Base-by-base conservation (phyloP, 23 tunicate genomes). In the Pegea sp. region DNA sequence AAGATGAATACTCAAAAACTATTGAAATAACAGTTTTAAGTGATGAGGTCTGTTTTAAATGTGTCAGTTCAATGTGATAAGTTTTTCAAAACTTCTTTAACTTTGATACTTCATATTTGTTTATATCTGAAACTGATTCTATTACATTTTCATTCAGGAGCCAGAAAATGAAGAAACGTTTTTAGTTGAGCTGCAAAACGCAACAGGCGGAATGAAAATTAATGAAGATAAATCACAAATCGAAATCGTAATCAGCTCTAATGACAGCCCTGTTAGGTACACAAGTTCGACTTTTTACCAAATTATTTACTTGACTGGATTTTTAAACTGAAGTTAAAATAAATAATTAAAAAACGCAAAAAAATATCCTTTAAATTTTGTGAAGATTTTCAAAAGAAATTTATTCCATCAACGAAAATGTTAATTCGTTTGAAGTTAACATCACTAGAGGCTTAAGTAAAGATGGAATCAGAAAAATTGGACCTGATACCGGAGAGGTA, bases 201-300 rank as follows among this genome's bases (percentile, higher is more conserved):
- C 61, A 1, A 44, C 3, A 24, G 62, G 62, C 27, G 65, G 69
- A 46, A 52, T 54, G 6, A 31, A 53, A 33, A 52, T 79, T 3
- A 60, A 79, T 42, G 49, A 59, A 31, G 56, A 31, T 21, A 34
- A 56, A 24, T 59, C 46, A 4, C 16, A 53, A 1, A 51, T 74
- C 8, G 38, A 51, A 24, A 24, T 79, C 5, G 59, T 65, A n/a
- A 49, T 79, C n/a, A 42, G 28, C 11, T 69, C 28, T 2, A 79
- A 79, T 54, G 92, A 79, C 61, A 70, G 92, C 52, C 92, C 92
- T 0, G 30, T 79, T 20, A 65, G 92, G 92, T 79, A 31, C 3
- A 33, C n/a, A n/a, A n/a, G n/a, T n/a, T n/a, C n/a, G n/a, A n/a
- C n/a, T n/a, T n/a, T n/a, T n/a, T n/a, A n/a, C n/a, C n/a, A n/a